Conservation (phyloP, 2,797 vertebrate species). For the Sphaeramia orbicularis region DNA sequence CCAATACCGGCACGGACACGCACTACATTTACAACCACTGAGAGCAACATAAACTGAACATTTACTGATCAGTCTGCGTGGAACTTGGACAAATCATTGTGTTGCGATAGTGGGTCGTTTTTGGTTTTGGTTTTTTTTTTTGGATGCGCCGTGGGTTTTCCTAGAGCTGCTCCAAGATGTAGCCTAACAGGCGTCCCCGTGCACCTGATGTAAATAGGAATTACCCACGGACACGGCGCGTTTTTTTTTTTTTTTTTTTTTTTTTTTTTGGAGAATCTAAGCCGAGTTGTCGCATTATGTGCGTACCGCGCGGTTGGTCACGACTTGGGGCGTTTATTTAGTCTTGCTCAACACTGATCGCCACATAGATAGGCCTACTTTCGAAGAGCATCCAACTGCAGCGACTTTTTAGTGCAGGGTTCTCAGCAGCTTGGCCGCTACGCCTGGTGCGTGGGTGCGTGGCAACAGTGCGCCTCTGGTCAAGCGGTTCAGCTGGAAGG, state of each 20-base stretch:
- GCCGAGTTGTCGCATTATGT: conserved; percentile 50
- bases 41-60: conserved; percentile 2
- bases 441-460: conserved; percentile 71
- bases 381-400: conserved; percentile 48
- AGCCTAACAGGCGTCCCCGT: conserved; percentile 27
- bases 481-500: conserved; percentile 58
- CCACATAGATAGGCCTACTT: conserved; percentile 43
- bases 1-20: conserved; percentile 12
- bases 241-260: too few species aligned
- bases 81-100: conserved; percentile 32
- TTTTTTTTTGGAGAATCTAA: conserved; percentile 30
- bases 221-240: conserved; percentile 38
- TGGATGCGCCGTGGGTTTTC: conserved; percentile 30
- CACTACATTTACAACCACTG: conserved; percentile 17
- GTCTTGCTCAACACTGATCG: conserved; percentile 34
- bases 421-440: conserved; percentile 49
- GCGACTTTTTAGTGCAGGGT: conserved; percentile 54
- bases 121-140: too few species aligned
- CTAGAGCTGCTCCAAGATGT: conserved; percentile 35
- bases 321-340: conserved; percentile 53
- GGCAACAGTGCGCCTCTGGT: conserved; percentile 62
- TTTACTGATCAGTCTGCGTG: neutral
- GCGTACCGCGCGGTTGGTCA: conserved; percentile 37
- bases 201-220: conserved; percentile 51
- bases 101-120: conserved; percentile 33